Conservation (phyloP, 1,140 invertebrate genomes). For the Amyelois transitella region DNA sequence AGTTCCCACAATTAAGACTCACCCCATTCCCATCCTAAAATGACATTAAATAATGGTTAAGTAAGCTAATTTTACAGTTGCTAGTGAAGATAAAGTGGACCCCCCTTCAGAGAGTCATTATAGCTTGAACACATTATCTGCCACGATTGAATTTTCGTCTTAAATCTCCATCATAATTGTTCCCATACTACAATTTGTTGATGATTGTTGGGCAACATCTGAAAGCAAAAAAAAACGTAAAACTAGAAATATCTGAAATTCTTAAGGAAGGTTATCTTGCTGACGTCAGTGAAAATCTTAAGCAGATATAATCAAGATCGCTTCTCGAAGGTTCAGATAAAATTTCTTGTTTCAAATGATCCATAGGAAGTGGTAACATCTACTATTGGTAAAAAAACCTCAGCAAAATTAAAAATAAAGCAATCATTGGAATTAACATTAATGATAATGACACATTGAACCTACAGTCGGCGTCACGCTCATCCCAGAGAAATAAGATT, state of each 20-base stretch:
- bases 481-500: slow-evolving; percentile 54
- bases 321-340: no score
- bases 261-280: no score
- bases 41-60: slow-evolving; percentile 52
- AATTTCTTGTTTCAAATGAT: no score
- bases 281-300: no score
- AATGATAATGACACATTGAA: slow-evolving; percentile 69
- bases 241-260: not conserved
- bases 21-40: slow-evolving; percentile 36
- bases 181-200: slow-evolving; percentile 33
- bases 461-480: slow-evolving; percentile 57
- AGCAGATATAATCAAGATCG: no score
- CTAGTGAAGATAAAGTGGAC: slow-evolving; percentile 25
- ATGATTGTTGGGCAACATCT: slow-evolving; percentile 25
- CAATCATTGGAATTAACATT: slow-evolving; percentile 63
- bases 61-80: slow-evolving; percentile 40
- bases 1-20: slow-evolving; percentile 38
- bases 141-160: slow-evolving; percentile 20
- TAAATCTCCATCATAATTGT: slow-evolving; percentile 35
- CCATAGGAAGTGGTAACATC: no score
- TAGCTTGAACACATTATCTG: slow-evolving; percentile 34
- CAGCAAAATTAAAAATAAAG: slow-evolving; percentile 28
- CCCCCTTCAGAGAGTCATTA: slow-evolving; percentile 25
- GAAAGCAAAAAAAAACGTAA: slow-evolving; percentile 10
- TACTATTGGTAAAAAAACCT: no score